Evolutionary conservation across 2,888 invertebrate genomes (phyloP).

Genomic region (Heteropelma amictum): DNA sequence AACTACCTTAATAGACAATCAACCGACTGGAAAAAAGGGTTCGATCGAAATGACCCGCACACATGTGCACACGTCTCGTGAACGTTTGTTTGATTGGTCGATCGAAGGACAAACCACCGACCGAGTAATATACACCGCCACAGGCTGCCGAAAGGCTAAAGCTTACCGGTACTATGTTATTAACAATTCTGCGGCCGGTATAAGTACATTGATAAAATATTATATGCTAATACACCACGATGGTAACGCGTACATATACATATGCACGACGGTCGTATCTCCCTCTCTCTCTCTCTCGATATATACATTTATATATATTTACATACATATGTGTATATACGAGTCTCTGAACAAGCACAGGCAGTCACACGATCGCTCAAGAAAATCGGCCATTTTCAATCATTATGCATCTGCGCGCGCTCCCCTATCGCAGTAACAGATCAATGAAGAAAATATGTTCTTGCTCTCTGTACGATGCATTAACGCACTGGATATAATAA

Average conservation of each 20-base stretch:
- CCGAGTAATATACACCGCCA: conserved; percentile 40
- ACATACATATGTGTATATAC: neutral
- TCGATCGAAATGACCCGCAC: neutral
- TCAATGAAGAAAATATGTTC: conserved; percentile 44
- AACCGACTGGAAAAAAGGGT: neutral
- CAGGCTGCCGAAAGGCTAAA: conserved; percentile 46
- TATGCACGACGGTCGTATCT: no score
- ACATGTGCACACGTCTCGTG: neutral
- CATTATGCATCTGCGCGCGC: conserved; percentile 23
- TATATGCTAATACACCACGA: conserved; percentile 61
- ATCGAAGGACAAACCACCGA: conserved; percentile 65
- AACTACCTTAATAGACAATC: neutral
- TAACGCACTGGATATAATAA: neutral
- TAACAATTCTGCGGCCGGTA: conserved; percentile 66
- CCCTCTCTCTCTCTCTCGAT: no score
- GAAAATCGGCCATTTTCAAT: conserved; percentile 52
- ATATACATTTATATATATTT: neutral
- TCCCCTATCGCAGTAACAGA: conserved; percentile 35
- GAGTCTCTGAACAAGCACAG: conserved; percentile 39
- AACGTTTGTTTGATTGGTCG: conserved; percentile 36
- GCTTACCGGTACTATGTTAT: conserved; percentile 65
- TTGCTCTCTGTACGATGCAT: conserved; percentile 13
- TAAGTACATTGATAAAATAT: conserved; percentile 66
- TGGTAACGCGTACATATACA: conserved; percentile 50
- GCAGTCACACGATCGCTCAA: conserved; percentile 47